These are phyloP conservation scores for Trichoplusia ni DNA, from an alignment of 1,140 invertebrate genomes.

Conservation along the genomic window DNA sequence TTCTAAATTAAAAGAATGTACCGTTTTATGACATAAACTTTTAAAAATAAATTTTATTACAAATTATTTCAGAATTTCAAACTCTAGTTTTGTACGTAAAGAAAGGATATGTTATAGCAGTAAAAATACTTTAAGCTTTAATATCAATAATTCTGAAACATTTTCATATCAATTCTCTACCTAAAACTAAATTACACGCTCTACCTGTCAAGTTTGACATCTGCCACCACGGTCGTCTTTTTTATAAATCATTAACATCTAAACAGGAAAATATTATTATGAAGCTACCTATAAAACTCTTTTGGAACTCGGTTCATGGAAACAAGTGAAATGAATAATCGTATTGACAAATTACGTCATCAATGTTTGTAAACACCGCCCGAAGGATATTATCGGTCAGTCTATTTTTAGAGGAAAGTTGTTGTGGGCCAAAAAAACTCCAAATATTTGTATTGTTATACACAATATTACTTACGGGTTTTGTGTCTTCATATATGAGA, in stretches of 20 bases:
- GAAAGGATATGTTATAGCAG: no score
- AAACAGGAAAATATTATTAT: conserved; percentile 7
- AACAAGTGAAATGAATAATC: conserved; percentile 16
- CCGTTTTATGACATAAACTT: no score
- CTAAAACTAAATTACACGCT: conserved; percentile 16
- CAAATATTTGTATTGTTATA: conserved; percentile 12
- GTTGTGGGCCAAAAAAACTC: not conserved
- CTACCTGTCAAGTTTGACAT: not conserved
- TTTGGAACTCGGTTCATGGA: no score
- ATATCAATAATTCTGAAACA: no score
- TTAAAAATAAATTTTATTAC: no score
- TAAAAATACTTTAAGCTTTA: no score
- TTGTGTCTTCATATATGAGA: no score
- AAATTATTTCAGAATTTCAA: no score
- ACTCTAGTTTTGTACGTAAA: no score
- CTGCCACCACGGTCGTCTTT: not conserved
- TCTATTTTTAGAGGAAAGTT: conserved; percentile 18
- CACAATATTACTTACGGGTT: no score
- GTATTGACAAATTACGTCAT: conserved; percentile 11
- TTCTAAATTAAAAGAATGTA: no score
- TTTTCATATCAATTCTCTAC: no score
- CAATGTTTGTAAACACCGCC: conserved; percentile 24
- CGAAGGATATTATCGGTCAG: conserved; percentile 10
- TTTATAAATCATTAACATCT: not conserved
- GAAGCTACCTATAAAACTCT: not conserved